phyloP scores from a whole-genome alignment of 1,140 invertebrate genomes.

The Platyscapa corneri region DNA sequence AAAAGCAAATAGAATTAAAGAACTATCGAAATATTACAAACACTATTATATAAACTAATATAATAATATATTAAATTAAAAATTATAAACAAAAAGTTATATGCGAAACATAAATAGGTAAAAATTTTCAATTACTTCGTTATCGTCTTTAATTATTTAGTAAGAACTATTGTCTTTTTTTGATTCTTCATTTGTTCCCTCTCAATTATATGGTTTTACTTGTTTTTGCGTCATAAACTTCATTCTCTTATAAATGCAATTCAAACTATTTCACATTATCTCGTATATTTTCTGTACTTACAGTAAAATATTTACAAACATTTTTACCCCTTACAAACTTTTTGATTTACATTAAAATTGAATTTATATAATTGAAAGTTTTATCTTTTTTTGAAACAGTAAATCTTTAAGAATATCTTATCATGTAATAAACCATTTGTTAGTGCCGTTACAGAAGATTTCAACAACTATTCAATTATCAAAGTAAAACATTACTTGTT shows the following conservation, averaged over 20 bases:
- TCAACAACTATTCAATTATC: no score
- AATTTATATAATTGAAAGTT: neutral
- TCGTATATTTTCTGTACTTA: neutral
- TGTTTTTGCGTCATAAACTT: neutral
- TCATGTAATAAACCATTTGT: neutral
- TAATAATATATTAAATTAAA: neutral
- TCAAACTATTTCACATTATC: neutral
- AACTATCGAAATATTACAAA: no score
- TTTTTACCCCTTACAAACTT: neutral
- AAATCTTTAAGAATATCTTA: neutral
- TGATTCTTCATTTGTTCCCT: neutral
- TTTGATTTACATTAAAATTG: slow-evolving; percentile 7
- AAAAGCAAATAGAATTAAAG: no score
- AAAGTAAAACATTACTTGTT: neutral
- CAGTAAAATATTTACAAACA: no score
- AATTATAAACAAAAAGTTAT: neutral
- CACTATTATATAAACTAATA: no score
- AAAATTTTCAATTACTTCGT: neutral
- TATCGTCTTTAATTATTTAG: neutral
- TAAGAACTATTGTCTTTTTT: neutral
- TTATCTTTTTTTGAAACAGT: neutral
- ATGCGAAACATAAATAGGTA: neutral
- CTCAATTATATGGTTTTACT: neutral
- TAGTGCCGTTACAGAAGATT: no score
- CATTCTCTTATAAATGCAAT: neutral